Evolutionary conservation across 2,113 vertebrate genomes (phyloP), one percentile per base, ranked within the genome.

Genomic region (Rhadina sibilatrix): DNA sequence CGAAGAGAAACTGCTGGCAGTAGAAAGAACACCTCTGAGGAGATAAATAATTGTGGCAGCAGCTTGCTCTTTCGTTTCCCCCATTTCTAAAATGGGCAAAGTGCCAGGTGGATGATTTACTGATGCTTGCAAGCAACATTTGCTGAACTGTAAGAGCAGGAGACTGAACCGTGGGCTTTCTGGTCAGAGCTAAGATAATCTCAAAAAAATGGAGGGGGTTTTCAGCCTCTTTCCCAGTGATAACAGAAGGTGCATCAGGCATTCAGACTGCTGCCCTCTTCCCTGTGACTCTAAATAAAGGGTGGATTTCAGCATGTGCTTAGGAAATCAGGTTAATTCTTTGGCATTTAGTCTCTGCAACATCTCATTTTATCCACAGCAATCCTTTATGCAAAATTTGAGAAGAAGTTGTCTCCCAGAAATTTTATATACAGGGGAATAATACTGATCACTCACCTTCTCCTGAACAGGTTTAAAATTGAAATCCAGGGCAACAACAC

Each of bases 401-500:
- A 47, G 44, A 37, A 59, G 14, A 40, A 10, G 6, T 38, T n/a
- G 8, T 74, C 20, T 53, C 54, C 11, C 22, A 68, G n/a, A 4
- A 47, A 16, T n/a, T 94, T 90, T 57, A 91, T 85, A 68, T 56
- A n/a, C 22, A 65, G 11, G 12, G 27, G 28, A 57, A 17, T 44
- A 40, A 42, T 66, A 42, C n/a, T 65, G 30, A 12, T 35, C 53
- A 94, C 97, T 96, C 77, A 97, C 96, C 90, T 24, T 80, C 44
- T 97, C 96, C 35, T 94, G 83, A 71, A 91, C 76, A 59, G 95
- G 94, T 53, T 87, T 97, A 47, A 98, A 96, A 37, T 82, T 42
- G 40, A 85, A 86, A 94, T 97, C 85, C 89, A 98, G 50, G 68
- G 96, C 83, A 85, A 97, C 91, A 50, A 97, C 65, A 70, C 91